Base-by-base conservation (phyloP, 2,888 invertebrate species). In the Oasisia sp. region DNA sequence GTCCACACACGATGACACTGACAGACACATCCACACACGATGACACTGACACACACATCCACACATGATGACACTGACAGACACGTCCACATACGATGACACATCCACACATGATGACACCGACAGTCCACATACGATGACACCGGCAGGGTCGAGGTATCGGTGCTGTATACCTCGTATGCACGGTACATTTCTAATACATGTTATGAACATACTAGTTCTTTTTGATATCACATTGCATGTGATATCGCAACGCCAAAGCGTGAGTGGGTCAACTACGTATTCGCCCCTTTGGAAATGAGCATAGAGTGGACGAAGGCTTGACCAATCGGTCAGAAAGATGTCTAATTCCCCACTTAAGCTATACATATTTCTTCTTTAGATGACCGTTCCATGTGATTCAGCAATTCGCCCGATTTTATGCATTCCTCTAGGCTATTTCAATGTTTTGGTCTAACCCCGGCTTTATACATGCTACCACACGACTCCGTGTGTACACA, bases 281-380 rank as follows among this genome's bases (percentile, higher is more conserved):
- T 74, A 74, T 27, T 74, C 27, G 19, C 27, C 27, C 74, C 3
- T 74, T 74, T 74, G 74, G 74, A 74, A 74, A 74, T 27, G 74
- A 19, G n/a, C 74, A 74, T 27, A 27, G 74, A 19, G 27, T 74
- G 74, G 74, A 74, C 27, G 74, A 74, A 27, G 1, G 74, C n/a
- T 74, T 74, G 74, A 74, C 74, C 74, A 74, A 7, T 74, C 74
- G 74, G 74, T 74, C 74, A 74, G n/a, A 19, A 74, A 74, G 50
- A 50, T 27, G 27, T 74, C 19, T 74, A 74, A 74, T 74, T 27
- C 74, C 74, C 74, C 74, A 74, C 74, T 74, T 74, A 74, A 19
- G 74, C 14, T 74, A 74, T 74, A 74, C 74, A 74, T 74, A 74
- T 74, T 74, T 74, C 74, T 74, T 74, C 74, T 74, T 74, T 74